phyloP scores from a whole-genome alignment of 2,113 vertebrate genomes.

The Micronycteris hirsuta region DNA sequence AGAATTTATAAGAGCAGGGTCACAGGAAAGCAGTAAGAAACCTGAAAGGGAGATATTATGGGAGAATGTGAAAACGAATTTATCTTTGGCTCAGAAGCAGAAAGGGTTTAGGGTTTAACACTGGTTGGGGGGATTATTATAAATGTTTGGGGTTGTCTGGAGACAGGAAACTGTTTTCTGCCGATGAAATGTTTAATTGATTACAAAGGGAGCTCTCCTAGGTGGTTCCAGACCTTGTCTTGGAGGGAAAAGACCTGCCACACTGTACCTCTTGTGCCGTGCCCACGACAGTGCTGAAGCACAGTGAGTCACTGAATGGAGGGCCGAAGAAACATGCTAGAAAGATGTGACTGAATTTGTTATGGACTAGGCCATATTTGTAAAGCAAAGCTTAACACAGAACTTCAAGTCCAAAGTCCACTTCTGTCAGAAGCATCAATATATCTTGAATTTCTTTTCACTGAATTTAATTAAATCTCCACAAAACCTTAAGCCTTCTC shows the following conservation, averaged over 20 bases:
- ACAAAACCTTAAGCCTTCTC: neutral
- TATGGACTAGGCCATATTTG: neutral
- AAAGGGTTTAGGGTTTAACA: neutral
- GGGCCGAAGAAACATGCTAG: neutral
- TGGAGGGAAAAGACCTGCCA: neutral
- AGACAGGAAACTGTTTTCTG: neutral
- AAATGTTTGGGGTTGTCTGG: neutral
- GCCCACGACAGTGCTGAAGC: neutral
- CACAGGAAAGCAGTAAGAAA: neutral
- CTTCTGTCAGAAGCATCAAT: neutral
- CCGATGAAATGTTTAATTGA: neutral
- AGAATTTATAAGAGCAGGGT: neutral
- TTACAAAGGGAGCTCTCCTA: neutral
- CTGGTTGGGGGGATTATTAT: neutral
- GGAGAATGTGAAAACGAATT: neutral
- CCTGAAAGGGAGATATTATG: neutral
- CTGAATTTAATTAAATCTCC: neutral
- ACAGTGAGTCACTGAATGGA: neutral
- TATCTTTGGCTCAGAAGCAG: neutral
- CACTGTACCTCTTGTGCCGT: neutral
- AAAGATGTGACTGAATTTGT: neutral
- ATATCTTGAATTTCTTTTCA: conserved; percentile 20
- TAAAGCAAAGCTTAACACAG: conserved; percentile 10
- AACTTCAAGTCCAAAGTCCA: neutral
- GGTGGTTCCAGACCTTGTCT: neutral